Conservation (phyloP, 1,140 invertebrate species). For the Bombus pyrosoma region DNA sequence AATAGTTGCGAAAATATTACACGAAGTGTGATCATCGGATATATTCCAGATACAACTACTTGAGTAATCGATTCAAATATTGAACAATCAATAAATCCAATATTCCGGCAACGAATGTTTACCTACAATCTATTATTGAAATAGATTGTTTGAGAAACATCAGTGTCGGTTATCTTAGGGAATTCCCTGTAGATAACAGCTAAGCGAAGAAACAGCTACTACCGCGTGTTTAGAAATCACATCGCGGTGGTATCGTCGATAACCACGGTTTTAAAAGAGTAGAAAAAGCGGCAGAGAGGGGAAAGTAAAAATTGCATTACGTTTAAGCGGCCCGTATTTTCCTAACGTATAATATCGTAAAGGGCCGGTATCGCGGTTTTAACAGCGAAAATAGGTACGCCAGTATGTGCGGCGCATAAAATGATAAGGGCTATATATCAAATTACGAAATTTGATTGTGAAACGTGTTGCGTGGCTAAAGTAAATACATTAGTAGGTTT, state of each 20-base stretch:
- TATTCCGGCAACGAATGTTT: not conserved
- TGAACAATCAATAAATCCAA: not conserved
- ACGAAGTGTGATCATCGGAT: too few relatives aligned
- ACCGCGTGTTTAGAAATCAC: not conserved
- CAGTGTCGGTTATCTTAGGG: not conserved
- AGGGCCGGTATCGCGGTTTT: constrained; percentile 15
- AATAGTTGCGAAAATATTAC: too few relatives aligned
- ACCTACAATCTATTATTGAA: not conserved
- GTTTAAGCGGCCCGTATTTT: constrained; percentile 12
- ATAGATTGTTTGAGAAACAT: not conserved
- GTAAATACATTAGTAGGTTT: constrained; percentile 42
- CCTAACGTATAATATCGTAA: not conserved
- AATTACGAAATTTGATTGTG: constrained; percentile 52
- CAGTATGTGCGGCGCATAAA: constrained; percentile 13
- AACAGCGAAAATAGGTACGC: constrained; percentile 20
- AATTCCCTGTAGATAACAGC: constrained; percentile 1
- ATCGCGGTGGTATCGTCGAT: not conserved
- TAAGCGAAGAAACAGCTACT: too few relatives aligned
- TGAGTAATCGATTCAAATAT: not conserved
- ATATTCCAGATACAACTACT: too few relatives aligned
- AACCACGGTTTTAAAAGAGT: not conserved
- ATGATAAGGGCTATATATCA: constrained; percentile 50
- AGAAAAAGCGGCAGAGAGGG: not conserved
- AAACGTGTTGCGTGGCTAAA: constrained; percentile 35
- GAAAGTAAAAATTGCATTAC: constrained; percentile 15